These are phyloP conservation scores for Galerucella calmariensis DNA, from an alignment of 2,888 invertebrate species.

Conservation along the genomic window DNA sequence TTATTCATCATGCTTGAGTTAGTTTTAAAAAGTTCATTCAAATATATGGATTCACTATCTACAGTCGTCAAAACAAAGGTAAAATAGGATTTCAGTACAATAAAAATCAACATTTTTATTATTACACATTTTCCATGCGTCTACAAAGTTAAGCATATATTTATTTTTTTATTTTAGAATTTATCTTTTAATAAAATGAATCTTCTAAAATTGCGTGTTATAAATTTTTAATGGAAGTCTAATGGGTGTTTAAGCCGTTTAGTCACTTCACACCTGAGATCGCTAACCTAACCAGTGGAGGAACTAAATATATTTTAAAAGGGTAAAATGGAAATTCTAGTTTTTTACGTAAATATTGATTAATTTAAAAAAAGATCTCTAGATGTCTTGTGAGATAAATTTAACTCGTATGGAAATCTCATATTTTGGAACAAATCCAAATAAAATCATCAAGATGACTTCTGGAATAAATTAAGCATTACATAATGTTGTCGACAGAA, in stretches of 20 bases:
- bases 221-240: constrained; percentile 53
- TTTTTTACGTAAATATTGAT: too few species aligned
- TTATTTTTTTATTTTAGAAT: neutral
- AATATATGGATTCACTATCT: neutral
- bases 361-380: too few species aligned
- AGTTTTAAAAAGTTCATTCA: constrained; percentile 17
- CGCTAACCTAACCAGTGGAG: constrained; percentile 7
- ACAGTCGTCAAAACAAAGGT: neutral
- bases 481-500: too few species aligned
- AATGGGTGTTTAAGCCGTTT: constrained; percentile 48
- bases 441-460: too few species aligned
- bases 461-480: too few species aligned
- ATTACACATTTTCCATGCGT: neutral
- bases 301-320: neutral
- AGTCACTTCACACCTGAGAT: constrained; percentile 45
- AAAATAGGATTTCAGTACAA: neutral
- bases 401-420: too few species aligned
- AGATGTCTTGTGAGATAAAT: too few species aligned
- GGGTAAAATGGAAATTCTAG: too few species aligned
- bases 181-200: constrained; percentile 26
- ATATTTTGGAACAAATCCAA: too few species aligned
- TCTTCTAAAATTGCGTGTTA: constrained; percentile 34
- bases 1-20: constrained; percentile 14
- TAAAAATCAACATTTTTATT: too few species aligned
- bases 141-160: neutral